Conservation (phyloP, 2,888 invertebrate genomes). For the Ectobius pallidus region DNA sequence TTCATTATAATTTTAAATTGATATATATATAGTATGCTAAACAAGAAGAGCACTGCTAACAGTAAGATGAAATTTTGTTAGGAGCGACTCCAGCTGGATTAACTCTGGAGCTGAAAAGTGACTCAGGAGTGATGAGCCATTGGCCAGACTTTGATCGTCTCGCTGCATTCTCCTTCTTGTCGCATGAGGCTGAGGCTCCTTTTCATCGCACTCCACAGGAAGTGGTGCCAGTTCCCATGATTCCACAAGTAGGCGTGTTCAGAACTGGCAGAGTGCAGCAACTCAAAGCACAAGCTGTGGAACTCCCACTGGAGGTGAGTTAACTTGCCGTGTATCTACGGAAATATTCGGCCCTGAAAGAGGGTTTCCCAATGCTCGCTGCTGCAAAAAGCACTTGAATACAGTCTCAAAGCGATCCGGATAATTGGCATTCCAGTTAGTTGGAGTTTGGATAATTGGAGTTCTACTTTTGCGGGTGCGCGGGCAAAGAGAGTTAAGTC, state of each 20-base stretch:
- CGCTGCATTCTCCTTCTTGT: slow-evolving; percentile 50
- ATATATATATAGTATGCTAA: too few relatives aligned
- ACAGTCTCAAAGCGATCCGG: too few relatives aligned
- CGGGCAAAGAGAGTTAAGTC: too few relatives aligned
- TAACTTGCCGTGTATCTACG: background rate
- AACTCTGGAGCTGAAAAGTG: slow-evolving; percentile 48
- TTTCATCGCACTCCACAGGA: slow-evolving; percentile 46
- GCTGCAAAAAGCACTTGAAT: too few relatives aligned
- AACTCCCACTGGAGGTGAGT: slow-evolving; percentile 49
- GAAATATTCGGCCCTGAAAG: background rate
- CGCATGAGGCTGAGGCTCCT: slow-evolving; percentile 48
- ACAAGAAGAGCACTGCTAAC: too few relatives aligned
- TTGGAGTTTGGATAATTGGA: too few relatives aligned
- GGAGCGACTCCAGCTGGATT: slow-evolving; percentile 27
- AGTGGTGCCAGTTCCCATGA: slow-evolving; percentile 49
- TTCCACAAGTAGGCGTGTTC: slow-evolving; percentile 49
- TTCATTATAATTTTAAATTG: too few relatives aligned
- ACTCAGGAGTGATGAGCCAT: slow-evolving; percentile 51
- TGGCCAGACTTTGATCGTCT: slow-evolving; percentile 51
- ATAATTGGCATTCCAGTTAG: too few relatives aligned
- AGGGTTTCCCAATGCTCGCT: too few relatives aligned
- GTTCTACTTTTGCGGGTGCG: too few relatives aligned
- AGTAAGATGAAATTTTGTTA: too few relatives aligned
- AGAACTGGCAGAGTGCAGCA: slow-evolving; percentile 46
- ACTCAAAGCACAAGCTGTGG: slow-evolving; percentile 43